Percentiles rank a stretch among this genome's conserved stretches.
Conservation (phyloP, 2,797 vertebrate genomes). For the Macropus fuliginosus region DNA sequence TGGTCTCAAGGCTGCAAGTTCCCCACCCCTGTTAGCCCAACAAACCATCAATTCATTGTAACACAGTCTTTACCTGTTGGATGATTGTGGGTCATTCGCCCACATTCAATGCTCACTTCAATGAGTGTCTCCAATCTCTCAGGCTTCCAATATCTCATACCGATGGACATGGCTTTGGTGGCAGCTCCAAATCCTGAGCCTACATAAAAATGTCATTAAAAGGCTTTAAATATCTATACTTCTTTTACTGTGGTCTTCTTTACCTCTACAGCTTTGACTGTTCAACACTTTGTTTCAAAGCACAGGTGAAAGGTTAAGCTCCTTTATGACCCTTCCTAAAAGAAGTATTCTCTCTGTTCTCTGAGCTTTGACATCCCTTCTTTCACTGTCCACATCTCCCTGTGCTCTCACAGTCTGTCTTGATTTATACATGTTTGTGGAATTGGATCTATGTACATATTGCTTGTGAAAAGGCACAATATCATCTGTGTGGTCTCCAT, state of each 20-base stretch:
- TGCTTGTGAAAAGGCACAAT: not conserved
- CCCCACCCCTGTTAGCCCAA: not conserved
- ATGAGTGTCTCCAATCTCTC: constrained; percentile 92
- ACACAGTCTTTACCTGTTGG: constrained; percentile 90
- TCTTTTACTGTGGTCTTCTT: fast-evolving
- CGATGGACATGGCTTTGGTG: constrained; percentile 97
- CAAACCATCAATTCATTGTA: not conserved
- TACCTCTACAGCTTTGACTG: not conserved
- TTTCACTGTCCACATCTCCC: not conserved
- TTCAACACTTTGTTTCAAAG: not conserved
- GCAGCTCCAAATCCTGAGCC: constrained; percentile 97
- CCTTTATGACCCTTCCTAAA: not conserved
- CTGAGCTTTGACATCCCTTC: not conserved
- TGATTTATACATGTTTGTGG: not conserved
- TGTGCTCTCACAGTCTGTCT: not conserved
- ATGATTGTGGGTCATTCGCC: constrained; percentile 99
- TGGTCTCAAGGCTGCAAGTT: too few relatives aligned
- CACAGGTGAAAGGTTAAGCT: not conserved
- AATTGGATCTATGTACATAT: not conserved
- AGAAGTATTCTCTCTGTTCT: not conserved
- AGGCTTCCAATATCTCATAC: constrained; percentile 97
- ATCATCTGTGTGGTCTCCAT: not conserved
- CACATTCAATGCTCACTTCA: constrained; percentile 96
- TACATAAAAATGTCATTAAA: constrained; percentile 72
- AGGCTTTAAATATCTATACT: not conserved